Evolutionary conservation across 2,113 vertebrate genomes (phyloP).

Genomic region (Oceanites oceanicus): DNA sequence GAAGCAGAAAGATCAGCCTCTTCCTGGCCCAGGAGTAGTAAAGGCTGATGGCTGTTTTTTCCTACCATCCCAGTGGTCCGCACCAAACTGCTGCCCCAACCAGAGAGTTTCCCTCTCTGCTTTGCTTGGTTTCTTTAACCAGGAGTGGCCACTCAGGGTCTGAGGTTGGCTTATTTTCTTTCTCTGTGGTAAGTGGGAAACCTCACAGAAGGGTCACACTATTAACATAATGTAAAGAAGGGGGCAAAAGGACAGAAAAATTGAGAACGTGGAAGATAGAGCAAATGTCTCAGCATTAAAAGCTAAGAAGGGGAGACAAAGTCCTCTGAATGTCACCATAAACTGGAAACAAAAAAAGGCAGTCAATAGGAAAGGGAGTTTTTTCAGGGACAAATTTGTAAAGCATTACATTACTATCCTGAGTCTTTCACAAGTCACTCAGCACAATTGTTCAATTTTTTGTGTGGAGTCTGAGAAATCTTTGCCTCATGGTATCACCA

Average conservation of each 20-base stretch:
- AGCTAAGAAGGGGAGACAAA: neutral
- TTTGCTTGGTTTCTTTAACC: neutral
- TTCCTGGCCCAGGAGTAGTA: neutral
- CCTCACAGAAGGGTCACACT: neutral
- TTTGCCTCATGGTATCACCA: neutral
- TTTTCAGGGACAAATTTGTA: neutral
- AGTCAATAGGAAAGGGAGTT: neutral
- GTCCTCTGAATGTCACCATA: neutral
- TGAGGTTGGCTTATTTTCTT: neutral
- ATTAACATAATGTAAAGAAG: neutral
- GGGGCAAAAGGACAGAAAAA: neutral
- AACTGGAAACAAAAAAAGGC: neutral
- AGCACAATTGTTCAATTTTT: neutral
- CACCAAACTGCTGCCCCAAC: neutral
- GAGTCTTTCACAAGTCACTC: neutral
- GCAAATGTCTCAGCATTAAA: neutral
- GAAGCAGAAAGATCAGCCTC: neutral
- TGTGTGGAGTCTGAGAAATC: neutral
- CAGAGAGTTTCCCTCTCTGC: no score
- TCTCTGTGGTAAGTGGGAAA: neutral
- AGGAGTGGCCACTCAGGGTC: neutral
- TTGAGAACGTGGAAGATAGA: neutral
- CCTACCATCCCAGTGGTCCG: neutral
- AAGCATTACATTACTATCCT: neutral
- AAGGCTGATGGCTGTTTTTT: neutral